Percentiles rank a stretch among this genome's conserved stretches.
Conservation (phyloP, 2,888 invertebrate species). For the Tridacna crocea region DNA sequence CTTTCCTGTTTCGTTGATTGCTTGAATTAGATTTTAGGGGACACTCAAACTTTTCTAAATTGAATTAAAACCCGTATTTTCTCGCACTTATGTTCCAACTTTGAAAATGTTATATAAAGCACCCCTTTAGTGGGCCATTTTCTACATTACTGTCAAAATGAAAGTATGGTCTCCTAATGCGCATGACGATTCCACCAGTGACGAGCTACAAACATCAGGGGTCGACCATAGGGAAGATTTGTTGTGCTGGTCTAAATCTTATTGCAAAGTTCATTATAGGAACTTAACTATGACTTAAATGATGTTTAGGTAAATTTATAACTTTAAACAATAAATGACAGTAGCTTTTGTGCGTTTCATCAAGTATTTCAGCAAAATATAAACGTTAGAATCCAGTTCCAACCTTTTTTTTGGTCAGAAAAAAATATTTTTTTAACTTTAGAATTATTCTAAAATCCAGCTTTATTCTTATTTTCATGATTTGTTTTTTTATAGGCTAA, state of each 20-base stretch:
- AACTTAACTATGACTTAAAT: neutral
- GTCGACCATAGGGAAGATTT: neutral
- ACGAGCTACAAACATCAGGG: neutral
- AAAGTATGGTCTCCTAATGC: conserved; percentile 18
- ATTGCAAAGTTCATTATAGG: neutral
- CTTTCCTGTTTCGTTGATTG: neutral
- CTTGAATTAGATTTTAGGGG: neutral
- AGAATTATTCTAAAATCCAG: too few species aligned
- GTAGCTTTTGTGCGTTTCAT: too few species aligned
- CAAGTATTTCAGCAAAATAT: too few species aligned
- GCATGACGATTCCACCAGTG: neutral
- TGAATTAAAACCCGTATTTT: neutral
- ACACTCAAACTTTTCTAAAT: neutral
- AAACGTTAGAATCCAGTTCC: too few species aligned
- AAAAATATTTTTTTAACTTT: too few species aligned
- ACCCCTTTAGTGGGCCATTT: neutral
- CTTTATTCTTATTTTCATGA: too few species aligned
- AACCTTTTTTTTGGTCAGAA: too few species aligned
- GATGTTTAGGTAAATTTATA: too few species aligned
- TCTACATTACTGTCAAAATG: conserved; percentile 33
- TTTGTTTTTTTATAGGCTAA: too few species aligned
- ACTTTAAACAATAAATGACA: too few species aligned
- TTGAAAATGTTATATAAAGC: neutral
- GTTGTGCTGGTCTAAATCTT: neutral
- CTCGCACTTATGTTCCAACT: conserved; percentile 1